Conservation (phyloP, 1,140 invertebrate genomes). For the Drosophila ficusphila region DNA sequence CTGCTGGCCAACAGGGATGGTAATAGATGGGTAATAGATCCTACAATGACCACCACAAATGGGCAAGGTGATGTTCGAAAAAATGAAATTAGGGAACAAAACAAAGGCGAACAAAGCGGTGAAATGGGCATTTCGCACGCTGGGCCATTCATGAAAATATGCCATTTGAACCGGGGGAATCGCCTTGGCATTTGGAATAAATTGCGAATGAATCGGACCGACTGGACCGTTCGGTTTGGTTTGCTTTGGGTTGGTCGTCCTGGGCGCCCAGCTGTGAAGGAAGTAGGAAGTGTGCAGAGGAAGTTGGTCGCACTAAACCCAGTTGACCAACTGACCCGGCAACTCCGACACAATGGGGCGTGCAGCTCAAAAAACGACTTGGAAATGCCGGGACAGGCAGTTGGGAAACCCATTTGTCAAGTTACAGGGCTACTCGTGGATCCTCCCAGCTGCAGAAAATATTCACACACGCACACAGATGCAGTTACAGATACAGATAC, state of each 20-base stretch:
- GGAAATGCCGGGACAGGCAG: conserved; percentile 1
- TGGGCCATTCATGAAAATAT: conserved; percentile 66
- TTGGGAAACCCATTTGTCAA: conserved; percentile 72
- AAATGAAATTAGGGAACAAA: conserved; percentile 32
- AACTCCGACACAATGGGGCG: conserved; percentile 58
- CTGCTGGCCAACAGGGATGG: not conserved
- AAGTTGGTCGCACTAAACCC: conserved; percentile 37
- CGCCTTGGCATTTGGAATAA: conserved; percentile 73
- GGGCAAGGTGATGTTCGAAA: conserved; percentile 50
- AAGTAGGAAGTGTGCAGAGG: conserved; percentile 72
- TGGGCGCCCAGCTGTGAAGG: conserved; percentile 53
- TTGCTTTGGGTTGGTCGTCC: conserved; percentile 16
- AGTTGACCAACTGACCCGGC: conserved; percentile 26
- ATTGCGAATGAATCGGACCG: conserved; percentile 73
- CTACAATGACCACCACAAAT: conserved; percentile 46
- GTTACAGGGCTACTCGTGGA: conserved; percentile 52
- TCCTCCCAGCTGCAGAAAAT: conserved; percentile 46
- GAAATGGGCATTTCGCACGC: conserved; percentile 39
- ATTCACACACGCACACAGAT: not conserved
- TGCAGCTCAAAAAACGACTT: conserved; percentile 10
- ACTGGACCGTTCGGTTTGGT: conserved; percentile 13
- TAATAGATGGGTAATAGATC: conserved; percentile 9
- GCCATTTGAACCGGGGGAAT: conserved; percentile 64
- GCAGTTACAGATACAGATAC: not conserved
- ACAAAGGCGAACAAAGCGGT: conserved; percentile 15